A percentile compares a stretch with the other conserved stretches of the same genome.
phyloP scores from a whole-genome alignment of 2,888 invertebrate genomes.

The Agrilus cyanescens region DNA sequence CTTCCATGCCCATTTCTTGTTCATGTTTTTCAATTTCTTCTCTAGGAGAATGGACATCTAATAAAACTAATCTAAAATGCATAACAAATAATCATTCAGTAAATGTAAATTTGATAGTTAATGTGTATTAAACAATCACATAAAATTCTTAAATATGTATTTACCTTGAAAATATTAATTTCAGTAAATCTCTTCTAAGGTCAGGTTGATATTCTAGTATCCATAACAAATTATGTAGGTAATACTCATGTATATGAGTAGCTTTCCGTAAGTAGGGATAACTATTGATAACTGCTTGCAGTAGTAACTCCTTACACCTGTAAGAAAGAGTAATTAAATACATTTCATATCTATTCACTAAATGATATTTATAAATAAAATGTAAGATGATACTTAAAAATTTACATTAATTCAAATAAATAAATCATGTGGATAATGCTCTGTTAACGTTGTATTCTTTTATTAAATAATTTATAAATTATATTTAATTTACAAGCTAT shows the following conservation, averaged over 20 bases:
- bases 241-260: slow-evolving; percentile 58
- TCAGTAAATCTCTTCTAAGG: slow-evolving; percentile 55
- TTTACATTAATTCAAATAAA: no score
- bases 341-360: slow-evolving; percentile 6
- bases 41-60: slow-evolving; percentile 61
- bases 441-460: no score
- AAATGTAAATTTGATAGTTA: background rate
- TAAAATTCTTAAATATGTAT: slow-evolving; percentile 20
- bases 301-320: slow-evolving; percentile 60
- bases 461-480: no score
- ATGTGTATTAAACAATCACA: slow-evolving; percentile 7
- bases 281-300: slow-evolving; percentile 48
- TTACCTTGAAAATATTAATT: slow-evolving; percentile 67
- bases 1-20: slow-evolving; percentile 35
- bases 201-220: slow-evolving; percentile 63
- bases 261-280: slow-evolving; percentile 71
- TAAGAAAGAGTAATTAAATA: slow-evolving; percentile 20
- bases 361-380: background rate
- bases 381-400: no score
- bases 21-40: slow-evolving; percentile 41
- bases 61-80: slow-evolving; percentile 48
- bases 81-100: slow-evolving; percentile 5
- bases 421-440: no score
- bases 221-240: slow-evolving; percentile 66
- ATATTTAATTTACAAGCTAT: no score